phyloP scores from a whole-genome alignment of 2,797 vertebrate genomes.

The Trematomus bernacchii region DNA sequence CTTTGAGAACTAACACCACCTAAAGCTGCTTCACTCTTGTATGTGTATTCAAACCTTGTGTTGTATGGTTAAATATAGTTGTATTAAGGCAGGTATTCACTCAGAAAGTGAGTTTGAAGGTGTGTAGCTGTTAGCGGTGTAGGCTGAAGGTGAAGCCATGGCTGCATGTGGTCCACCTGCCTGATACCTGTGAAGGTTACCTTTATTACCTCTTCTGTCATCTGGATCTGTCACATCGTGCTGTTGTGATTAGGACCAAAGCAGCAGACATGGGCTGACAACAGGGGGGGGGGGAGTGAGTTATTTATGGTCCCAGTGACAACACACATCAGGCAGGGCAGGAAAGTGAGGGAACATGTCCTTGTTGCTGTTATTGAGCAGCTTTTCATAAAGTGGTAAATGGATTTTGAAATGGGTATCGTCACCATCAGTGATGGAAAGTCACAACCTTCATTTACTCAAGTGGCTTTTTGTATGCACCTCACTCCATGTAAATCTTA shows the following conservation, averaged over 20 bases:
- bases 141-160: slow-evolving; percentile 52
- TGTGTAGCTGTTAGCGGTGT: slow-evolving; percentile 47
- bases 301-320: slow-evolving; percentile 82
- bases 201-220: slow-evolving; percentile 63
- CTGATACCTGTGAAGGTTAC: background rate
- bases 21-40: background rate
- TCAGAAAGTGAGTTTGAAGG: slow-evolving; percentile 52
- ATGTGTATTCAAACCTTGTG: accelerated
- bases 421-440: background rate
- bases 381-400: background rate
- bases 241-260: slow-evolving; percentile 60
- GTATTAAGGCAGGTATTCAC: background rate
- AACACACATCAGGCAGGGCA: slow-evolving; percentile 34
- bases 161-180: background rate
- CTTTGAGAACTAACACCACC: background rate
- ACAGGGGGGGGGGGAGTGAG: slow-evolving; percentile 60
- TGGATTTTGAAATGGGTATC: background rate
- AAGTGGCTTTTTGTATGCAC: background rate
- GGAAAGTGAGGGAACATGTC: slow-evolving; percentile 15
- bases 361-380: background rate
- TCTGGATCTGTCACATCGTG: slow-evolving; percentile 55
- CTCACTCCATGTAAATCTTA: background rate
- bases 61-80: background rate
- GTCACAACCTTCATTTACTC: background rate
- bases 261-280: slow-evolving; percentile 61